Evolutionary conservation across 2,113 vertebrate species (phyloP).

Genomic region (Tamias sibiricus): DNA sequence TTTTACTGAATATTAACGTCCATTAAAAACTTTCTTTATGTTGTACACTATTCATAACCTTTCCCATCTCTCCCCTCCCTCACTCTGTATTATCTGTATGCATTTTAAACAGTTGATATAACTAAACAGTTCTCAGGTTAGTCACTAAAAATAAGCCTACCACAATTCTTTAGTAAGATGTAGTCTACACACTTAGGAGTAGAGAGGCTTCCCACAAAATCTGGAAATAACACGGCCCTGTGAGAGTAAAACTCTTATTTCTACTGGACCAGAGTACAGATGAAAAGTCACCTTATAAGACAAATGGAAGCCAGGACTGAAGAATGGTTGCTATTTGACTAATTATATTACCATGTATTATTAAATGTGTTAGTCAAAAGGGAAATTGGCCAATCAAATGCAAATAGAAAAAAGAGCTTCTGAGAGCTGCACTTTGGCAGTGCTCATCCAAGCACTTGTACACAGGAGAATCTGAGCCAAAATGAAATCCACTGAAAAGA

Average conservation of each 20-base stretch:
- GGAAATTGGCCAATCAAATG: constrained; percentile 3
- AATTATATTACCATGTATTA: constrained; percentile 40
- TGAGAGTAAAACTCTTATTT: constrained; percentile 8
- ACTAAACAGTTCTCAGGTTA: constrained; percentile 45
- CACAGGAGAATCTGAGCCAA: neutral
- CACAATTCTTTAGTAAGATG: constrained; percentile 28
- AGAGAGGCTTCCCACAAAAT: constrained; percentile 37
- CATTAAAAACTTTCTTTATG: constrained; percentile 63
- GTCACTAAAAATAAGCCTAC: constrained; percentile 61
- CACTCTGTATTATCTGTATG: neutral
- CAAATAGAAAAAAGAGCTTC: constrained; percentile 16
- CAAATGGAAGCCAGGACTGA: constrained; percentile 11
- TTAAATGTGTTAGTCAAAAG: constrained; percentile 46
- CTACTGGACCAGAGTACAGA: neutral
- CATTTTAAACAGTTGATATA: constrained; percentile 59
- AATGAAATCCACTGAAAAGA: constrained; percentile 34
- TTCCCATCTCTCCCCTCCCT: neutral
- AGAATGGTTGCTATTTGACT: constrained; percentile 38
- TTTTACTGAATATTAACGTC: constrained; percentile 56
- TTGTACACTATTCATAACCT: constrained; percentile 53
- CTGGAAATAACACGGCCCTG: neutral
- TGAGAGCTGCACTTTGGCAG: neutral
- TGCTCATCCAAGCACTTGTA: constrained; percentile 14
- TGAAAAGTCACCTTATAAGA: constrained; percentile 52
- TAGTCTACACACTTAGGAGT: neutral